Conservation (phyloP, 1,140 invertebrate species). For the Dreissena polymorpha region DNA sequence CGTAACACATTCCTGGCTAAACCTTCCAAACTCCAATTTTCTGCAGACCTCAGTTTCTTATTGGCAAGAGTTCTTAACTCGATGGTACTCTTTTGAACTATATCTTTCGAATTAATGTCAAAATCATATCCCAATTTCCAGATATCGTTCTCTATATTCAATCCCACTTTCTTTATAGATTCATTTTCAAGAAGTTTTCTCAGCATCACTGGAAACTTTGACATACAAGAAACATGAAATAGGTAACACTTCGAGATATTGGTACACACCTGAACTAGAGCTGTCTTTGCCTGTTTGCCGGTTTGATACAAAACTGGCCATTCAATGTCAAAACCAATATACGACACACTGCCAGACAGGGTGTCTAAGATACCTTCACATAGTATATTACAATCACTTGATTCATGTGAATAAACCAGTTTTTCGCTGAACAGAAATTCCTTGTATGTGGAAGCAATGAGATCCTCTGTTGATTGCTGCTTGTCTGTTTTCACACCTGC, state of each 20-base stretch:
- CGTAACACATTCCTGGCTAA: constrained; percentile 57
- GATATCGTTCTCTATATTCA: constrained; percentile 60
- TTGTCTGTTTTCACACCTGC: neutral
- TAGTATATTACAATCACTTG: constrained; percentile 59
- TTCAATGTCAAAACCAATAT: constrained; percentile 65
- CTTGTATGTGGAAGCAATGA: constrained; percentile 47
- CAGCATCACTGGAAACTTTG: constrained; percentile 51
- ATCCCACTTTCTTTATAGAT: constrained; percentile 58
- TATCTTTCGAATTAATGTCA: constrained; percentile 54
- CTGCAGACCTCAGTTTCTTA: constrained; percentile 48
- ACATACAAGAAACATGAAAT: constrained; percentile 64
- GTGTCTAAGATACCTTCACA: constrained; percentile 60
- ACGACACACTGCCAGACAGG: constrained; percentile 11
- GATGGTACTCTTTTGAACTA: constrained; percentile 57
- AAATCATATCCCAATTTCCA: constrained; percentile 66
- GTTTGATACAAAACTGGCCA: constrained; percentile 63
- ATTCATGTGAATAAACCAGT: constrained; percentile 59
- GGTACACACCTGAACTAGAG: constrained; percentile 60
- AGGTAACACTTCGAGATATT: constrained; percentile 54
- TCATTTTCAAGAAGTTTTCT: constrained; percentile 55
- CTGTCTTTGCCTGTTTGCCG: constrained; percentile 62
- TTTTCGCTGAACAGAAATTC: constrained; percentile 56
- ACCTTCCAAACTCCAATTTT: constrained; percentile 67
- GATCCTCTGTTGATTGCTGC: constrained; percentile 6
- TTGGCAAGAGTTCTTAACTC: constrained; percentile 60